Evolutionary conservation across 2,113 vertebrate genomes (phyloP), one percentile per base, ranked within the genome.

Genomic region (Dolichotis patagonum): DNA sequence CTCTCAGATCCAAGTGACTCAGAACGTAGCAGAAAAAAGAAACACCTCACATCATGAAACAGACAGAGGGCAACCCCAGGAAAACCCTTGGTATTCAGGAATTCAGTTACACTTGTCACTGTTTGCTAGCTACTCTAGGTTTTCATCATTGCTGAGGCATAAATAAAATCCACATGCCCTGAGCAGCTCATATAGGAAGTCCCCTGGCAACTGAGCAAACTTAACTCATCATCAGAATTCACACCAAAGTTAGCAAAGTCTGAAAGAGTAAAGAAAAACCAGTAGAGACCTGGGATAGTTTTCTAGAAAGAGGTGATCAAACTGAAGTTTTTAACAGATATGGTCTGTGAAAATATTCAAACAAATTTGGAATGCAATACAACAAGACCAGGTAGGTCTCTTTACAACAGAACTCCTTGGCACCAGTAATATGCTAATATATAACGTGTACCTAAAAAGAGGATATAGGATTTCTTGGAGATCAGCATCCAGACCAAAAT

Each of bases 301-400:
- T 78, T 81, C 43, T 63, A 85, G 83, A 43, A 82, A 87, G 46
- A 92, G 92, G 46, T 67, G 41, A 95, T 52, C 71, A 49, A 67
- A 91, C 20, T 82, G 43, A 92, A 20, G 69, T 49, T 62, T 78
- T 49, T 63, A 81, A 93, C 38, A 71, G 26, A 28, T 62, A 49
- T 88, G 88, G 88, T 88, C 85, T 92, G 20, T 87, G 73, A 83
- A 65, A 88, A 58, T 60, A 90, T 30, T 26, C 12, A 96, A 95
- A 75, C 10, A 52, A 95, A 89, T 35, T 16, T 85, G 58, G 10
- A 19, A 63, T 83, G 16, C 54, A 85, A 83, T 77, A 52, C 92
- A 84, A 94, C 17, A 54, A 75, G 90, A 43, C 28, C 38, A 63
- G 65, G 38, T 38, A 93, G 75, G 52, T 62, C 7, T 84, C 26